Conservation (phyloP, 2,113 vertebrate genomes). For the Sapayoa aenigma region DNA sequence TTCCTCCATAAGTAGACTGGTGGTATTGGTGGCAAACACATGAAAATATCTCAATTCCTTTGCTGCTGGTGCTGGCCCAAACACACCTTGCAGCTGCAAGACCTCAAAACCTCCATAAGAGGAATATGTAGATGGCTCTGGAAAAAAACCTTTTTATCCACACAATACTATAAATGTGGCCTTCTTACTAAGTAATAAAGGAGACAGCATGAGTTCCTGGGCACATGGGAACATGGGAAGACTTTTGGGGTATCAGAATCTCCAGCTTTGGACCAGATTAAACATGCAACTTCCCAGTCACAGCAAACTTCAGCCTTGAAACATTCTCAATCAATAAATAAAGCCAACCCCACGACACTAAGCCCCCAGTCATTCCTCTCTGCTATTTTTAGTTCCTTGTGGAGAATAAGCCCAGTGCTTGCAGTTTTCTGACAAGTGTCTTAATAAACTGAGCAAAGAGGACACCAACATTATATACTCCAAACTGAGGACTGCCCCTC, state of each 20-base stretch:
- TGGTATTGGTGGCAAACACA: not conserved
- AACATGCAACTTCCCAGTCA: not conserved
- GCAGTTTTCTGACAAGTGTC: not conserved
- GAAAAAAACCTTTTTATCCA: not conserved
- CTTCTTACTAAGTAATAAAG: not conserved
- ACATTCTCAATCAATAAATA: not conserved
- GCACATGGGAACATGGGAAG: too few relatives aligned
- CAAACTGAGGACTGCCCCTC: not conserved
- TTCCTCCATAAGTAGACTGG: not conserved
- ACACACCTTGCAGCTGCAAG: not conserved
- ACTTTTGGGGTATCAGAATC: not conserved
- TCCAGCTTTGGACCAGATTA: not conserved
- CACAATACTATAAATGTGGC: not conserved
- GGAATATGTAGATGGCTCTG: not conserved
- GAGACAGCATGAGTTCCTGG: not conserved
- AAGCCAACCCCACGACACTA: not conserved
- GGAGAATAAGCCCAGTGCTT: not conserved
- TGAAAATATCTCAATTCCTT: not conserved
- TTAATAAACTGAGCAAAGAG: not conserved
- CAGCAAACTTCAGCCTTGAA: not conserved
- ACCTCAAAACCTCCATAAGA: not conserved
- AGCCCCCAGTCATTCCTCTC: not conserved
- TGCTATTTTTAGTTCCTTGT: not conserved
- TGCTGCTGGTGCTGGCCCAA: not conserved
- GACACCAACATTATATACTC: not conserved